Base-by-base conservation (phyloP, 2,888 invertebrate species). In the Panorpa germanica region DNA sequence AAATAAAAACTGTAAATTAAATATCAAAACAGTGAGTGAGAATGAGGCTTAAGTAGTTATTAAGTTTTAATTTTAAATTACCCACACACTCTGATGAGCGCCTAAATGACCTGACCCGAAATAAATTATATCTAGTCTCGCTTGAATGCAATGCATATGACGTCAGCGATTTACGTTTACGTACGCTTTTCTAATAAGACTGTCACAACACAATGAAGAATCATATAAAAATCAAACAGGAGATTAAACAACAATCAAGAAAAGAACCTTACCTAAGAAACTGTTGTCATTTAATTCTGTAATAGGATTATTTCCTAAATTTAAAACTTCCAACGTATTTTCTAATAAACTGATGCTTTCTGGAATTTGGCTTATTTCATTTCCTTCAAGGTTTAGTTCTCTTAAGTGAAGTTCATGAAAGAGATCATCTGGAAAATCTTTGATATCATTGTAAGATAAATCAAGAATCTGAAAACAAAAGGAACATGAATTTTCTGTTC, bases 231-330 rank as follows among this genome's bases (percentile, higher is more conserved):
- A n/a, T n/a, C n/a, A n/a, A n/a, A n/a, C n/a, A n/a, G n/a, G n/a
- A n/a, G n/a, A n/a, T n/a, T n/a, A n/a, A n/a, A n/a, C 34, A 37
- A 33, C 19, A 28, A 16, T 20, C 22, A 28, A 11, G 29, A 29
- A 33, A 32, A 26, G 21, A 28, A 11, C 41, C 45, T 52, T 50
- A 65, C 68, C 66, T 34, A 63, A 44, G 38, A 75, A 71, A 35
- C 66, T 65, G 38, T 61, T 57, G 37, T 65, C 63, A 24, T 57
- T 59, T 3, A 75, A 50, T 38, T 62, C 60, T 11, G 57, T 46
- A 25, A 75, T 59, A 1, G 60, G 59, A 48, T 75, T 75, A 34
- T 60, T 55, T 37, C 70, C 69, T 40, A 75, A 53, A 20, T 63
- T 64, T 11, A 75, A 53, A 32, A 57, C 59, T 42, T 63, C 53